Evolutionary conservation across 2,113 vertebrate genomes (phyloP), one percentile per base, ranked within the genome.

Genomic region (Falcunculus frontatus): DNA sequence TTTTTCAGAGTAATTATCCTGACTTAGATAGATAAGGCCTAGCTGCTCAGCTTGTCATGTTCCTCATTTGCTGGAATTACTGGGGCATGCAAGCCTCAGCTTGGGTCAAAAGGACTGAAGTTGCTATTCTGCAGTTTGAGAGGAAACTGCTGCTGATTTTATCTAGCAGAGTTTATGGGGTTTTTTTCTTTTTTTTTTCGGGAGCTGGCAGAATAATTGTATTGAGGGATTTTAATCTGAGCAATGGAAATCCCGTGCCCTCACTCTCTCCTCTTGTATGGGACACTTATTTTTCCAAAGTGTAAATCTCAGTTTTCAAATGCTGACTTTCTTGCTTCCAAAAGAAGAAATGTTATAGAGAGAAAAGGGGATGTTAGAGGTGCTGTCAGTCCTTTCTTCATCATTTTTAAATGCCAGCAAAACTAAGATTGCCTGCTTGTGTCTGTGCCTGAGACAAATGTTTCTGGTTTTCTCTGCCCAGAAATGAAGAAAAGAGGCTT

Each of bases 161-260:
- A 65, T 77, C 55, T 77, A 26, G 12, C 50, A 49, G 3, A 17
- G 8, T 50, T 84, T 46, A 30, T 44, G 46, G 7, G 10, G 5
- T 0, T 57, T 22, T 14, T 29, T 56, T 4, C 27, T 1, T 4
- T 53, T 10, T 4, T 5, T 44, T 89, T 53, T 41, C 23, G n/a
- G 35, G 41, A 88, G 22, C 23, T 88, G 37, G 20, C 57, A 93
- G 20, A 90, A 16, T 47, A 81, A 55, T 55, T 32, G 1, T 20
- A 11, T 30, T 5, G 9, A 42, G 41, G 77, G 49, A 19, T 73
- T 73, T 87, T 89, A 74, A 60, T 60, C 60, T 60, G 65, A 76
- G 27, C 20, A 21, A 0, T 69, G 32, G 22, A 62, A 69, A n/a
- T 68, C 56, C 26, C 2, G 0, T 55, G 19, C 1, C 3, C 33